phyloP scores from a whole-genome alignment of 2,113 vertebrate species.

The Psilopsiagon aurifrons region DNA sequence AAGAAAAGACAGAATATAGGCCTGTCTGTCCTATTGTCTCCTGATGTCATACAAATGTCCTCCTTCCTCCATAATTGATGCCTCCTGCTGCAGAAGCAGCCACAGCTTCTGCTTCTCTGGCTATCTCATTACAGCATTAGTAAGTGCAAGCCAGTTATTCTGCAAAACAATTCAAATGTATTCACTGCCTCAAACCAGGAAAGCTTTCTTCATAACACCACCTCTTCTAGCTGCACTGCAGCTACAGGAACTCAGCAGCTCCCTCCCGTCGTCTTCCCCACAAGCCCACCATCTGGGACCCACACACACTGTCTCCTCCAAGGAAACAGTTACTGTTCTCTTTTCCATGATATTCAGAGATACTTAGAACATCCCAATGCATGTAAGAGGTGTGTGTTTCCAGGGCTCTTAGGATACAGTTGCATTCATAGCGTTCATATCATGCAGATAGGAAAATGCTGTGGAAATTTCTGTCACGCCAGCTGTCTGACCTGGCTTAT shows the following conservation, averaged over 20 bases:
- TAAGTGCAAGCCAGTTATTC: neutral
- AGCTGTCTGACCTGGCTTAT: neutral
- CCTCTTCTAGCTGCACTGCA: neutral
- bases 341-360: neutral
- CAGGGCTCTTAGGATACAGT: neutral
- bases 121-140: neutral
- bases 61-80: conserved; percentile 12
- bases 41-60: neutral
- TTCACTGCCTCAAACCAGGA: neutral
- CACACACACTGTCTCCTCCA: neutral
- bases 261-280: neutral
- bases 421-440: neutral
- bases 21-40: neutral
- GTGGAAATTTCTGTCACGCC: neutral
- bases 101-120: neutral
- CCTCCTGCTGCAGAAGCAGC: neutral
- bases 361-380: neutral
- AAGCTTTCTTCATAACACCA: neutral
- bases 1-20: neutral
- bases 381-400: neutral
- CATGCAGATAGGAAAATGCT: neutral
- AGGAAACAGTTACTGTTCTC: neutral
- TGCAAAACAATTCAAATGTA: neutral
- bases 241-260: neutral
- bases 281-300: neutral